These are phyloP conservation scores for Elymnias hypermnestra DNA, from an alignment of 1,140 invertebrate genomes.

Conservation along the genomic window DNA sequence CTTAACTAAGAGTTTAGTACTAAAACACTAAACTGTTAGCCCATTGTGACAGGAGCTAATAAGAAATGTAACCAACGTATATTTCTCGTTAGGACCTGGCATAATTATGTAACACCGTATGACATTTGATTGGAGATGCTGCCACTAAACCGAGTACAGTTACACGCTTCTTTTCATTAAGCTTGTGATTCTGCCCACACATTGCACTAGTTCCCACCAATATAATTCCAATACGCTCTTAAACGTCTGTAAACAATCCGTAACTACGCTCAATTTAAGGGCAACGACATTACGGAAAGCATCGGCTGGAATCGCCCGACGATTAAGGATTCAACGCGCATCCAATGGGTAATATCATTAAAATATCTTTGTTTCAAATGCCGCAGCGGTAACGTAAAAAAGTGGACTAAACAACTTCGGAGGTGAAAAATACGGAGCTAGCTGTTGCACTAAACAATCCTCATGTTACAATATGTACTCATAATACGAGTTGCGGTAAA, in stretches of 20 bases:
- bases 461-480: too few relatives aligned
- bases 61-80: background rate
- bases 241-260: constrained; percentile 65
- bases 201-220: constrained; percentile 61
- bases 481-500: constrained; percentile 6
- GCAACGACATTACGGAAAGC: constrained; percentile 61
- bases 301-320: constrained; percentile 42
- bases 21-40: constrained; percentile 34
- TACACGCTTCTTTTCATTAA: constrained; percentile 55
- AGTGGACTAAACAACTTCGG: constrained; percentile 41
- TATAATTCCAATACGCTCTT: constrained; percentile 47
- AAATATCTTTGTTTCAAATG: constrained; percentile 71
- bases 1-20: constrained; percentile 33
- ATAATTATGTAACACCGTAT: constrained; percentile 21
- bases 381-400: constrained; percentile 58
- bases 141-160: constrained; percentile 34
- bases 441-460: constrained; percentile 34
- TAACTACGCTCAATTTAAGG: constrained; percentile 65
- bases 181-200: constrained; percentile 66
- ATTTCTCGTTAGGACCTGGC: constrained; percentile 5
- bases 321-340: constrained; percentile 70
- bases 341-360: constrained; percentile 70
- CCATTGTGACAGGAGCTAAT: constrained; percentile 7
- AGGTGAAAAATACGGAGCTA: constrained; percentile 63
- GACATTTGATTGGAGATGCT: constrained; percentile 53